Evolutionary conservation across 2,113 vertebrate genomes (phyloP), one percentile per base, ranked within the genome.

Genomic region (Pitta sordida): DNA sequence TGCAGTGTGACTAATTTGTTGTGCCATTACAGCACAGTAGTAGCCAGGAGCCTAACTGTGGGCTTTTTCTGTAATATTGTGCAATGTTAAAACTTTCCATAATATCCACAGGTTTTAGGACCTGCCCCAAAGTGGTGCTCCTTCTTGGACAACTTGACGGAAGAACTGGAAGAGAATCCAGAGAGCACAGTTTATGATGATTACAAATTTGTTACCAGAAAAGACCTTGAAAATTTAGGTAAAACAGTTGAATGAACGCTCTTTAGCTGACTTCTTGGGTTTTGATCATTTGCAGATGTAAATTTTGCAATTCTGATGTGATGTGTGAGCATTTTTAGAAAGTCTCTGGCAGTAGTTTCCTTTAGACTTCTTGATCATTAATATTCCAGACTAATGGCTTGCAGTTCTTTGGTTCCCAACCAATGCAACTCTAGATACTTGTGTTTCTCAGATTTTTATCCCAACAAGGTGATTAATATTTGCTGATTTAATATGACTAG

Each of bases 51-150:
- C 19, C 7, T n/a, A 60, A 64, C 24, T 41, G 10, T 64, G 46
- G 15, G 1, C 6, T 55, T 53, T 48, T 56, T 53, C 15, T 81
- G n/a, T 51, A 16, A 74, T 56, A 62, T 32, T 43, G 14, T 16
- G 3, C 3, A 22, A 18, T 51, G 7, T 43, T 63, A 22, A 27
- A 43, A 94, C 46, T 52, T 86, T 63, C 16, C 29, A 1, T 37
- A 55, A 56, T 76, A 12, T 73, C 23, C 13, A 43, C 92, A 99
- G 99, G 98, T 99, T 83, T 95, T 99, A 71, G 99, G 99, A 27
- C 99, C 99, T 41, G 99, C 99, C 19, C 99, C 99, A 19, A 98
- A 98, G 13, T 99, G 99, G 99, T 99, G 99, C 83, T 99, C 99
- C 20, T 99, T 99, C 98, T 97, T 99, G 36, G 99, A 99, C 97